Percentiles rank a stretch among this genome's conserved stretches.
Conservation (phyloP, 1,140 invertebrate genomes). For the Drosophila simulans region DNA sequence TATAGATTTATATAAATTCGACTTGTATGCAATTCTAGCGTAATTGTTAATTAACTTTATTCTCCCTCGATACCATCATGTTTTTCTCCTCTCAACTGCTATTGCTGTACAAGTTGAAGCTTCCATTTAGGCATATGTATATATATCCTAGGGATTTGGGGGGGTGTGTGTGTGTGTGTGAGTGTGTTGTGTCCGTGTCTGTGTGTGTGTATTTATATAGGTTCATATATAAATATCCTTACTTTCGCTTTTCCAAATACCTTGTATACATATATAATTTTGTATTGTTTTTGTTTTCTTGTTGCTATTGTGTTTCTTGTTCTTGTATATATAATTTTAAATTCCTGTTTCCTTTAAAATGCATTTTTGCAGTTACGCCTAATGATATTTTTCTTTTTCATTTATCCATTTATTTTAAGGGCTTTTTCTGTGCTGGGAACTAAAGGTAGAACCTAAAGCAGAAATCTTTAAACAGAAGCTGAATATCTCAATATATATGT, state of each 20-base stretch:
- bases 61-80: constrained; percentile 2
- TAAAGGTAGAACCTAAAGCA: constrained; percentile 37
- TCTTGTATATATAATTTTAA: constrained; percentile 75
- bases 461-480: constrained; percentile 46
- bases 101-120: constrained; percentile 60
- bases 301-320: constrained; percentile 25
- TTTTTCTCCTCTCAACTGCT: constrained; percentile 16
- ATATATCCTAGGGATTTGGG: constrained; percentile 22
- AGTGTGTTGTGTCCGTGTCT: constrained; percentile 23
- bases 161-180: not conserved
- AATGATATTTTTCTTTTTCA: constrained; percentile 63
- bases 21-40: constrained; percentile 81
- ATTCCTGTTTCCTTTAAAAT: constrained; percentile 82
- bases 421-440: constrained; percentile 33
- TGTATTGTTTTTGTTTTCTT: constrained; percentile 28
- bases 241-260: constrained; percentile 64
- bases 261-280: constrained; percentile 58
- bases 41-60: constrained; percentile 52
- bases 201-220: constrained; percentile 46
- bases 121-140: constrained; percentile 40
- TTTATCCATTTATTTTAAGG: constrained; percentile 9
- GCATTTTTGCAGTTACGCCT: constrained; percentile 78
- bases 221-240: constrained; percentile 76
- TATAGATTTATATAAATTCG: constrained; percentile 76
- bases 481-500: constrained; percentile 31